Percentiles rank a stretch among this genome's conserved stretches.
phyloP scores from a whole-genome alignment of 2,113 vertebrate genomes.

The Sebastes fasciatus region DNA sequence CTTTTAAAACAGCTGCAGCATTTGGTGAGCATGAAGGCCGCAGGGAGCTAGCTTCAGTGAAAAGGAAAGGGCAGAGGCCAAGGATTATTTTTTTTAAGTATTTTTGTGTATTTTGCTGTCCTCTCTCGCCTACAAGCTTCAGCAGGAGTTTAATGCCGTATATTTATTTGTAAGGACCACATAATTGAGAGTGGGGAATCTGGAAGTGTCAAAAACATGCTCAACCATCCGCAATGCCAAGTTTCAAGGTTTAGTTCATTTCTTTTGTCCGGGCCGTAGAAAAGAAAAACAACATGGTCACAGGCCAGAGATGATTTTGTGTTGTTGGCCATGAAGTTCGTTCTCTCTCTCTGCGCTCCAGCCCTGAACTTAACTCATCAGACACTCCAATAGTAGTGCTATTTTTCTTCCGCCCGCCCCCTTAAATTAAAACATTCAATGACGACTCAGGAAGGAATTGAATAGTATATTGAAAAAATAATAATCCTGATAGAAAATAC shows the following conservation, averaged over 20 bases:
- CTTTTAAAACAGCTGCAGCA: conserved; percentile 27
- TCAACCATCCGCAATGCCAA: conserved; percentile 26
- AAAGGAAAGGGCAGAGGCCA: conserved; percentile 45
- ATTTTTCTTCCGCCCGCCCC: not conserved
- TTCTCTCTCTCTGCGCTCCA: conserved; percentile 12
- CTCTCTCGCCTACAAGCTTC: conserved; percentile 38
- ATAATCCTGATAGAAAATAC: conserved; percentile 7
- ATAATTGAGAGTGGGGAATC: conserved; percentile 28
- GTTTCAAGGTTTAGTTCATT: conserved; percentile 61
- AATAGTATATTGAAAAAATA: conserved; percentile 15
- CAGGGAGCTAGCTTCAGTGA: conserved; percentile 17
- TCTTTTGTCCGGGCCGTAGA: conserved; percentile 26
- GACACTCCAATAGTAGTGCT: not conserved
- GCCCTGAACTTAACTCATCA: conserved; percentile 54
- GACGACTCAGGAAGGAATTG: not conserved
- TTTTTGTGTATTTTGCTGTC: conserved; percentile 28
- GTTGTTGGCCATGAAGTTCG: conserved; percentile 47
- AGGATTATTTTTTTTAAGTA: conserved; percentile 18
- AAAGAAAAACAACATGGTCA: conserved; percentile 16
- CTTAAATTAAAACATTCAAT: conserved; percentile 32
- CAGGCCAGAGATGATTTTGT: conserved; percentile 38
- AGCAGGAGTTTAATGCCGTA: conserved; percentile 25
- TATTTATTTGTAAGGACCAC: conserved; percentile 29
- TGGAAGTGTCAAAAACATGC: conserved; percentile 25
- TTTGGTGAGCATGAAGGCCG: conserved; percentile 38